phyloP scores from a whole-genome alignment of 2,797 vertebrate genomes.

The Kryptopterus vitreolus region DNA sequence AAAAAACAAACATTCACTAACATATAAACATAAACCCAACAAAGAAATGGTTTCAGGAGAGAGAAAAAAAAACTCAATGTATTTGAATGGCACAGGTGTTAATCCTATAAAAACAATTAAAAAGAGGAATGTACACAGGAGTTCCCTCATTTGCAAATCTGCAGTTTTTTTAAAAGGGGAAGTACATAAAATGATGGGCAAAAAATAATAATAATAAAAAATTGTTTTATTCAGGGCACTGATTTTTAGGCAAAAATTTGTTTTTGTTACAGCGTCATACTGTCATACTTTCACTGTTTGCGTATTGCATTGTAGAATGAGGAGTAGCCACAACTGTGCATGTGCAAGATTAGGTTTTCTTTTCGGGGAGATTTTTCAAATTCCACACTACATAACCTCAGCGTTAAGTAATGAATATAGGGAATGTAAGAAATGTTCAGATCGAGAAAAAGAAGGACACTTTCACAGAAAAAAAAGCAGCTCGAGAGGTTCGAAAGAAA shows the following conservation, averaged over 20 bases:
- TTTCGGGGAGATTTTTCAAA: conserved; percentile 58
- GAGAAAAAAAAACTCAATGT: not conserved
- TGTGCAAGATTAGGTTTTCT: conserved; percentile 24
- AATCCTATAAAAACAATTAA: not conserved
- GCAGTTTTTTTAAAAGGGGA: no score
- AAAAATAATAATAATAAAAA: no score
- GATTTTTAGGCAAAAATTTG: no score
- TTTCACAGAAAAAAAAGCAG: conserved; percentile 47
- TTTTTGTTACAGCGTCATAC: not conserved
- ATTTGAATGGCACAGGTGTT: not conserved
- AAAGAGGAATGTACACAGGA: not conserved
- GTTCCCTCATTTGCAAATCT: no score
- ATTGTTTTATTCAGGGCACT: no score
- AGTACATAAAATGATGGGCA: no score
- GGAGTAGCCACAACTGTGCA: not conserved
- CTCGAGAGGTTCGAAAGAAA: conserved; percentile 14
- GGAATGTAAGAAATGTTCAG: conserved; percentile 51
- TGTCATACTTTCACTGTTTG: not conserved
- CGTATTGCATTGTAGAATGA: not conserved
- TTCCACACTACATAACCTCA: conserved; percentile 38
- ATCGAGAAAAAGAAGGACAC: conserved; percentile 49
- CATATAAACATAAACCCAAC: not conserved
- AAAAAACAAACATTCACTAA: not conserved
- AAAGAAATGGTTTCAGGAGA: not conserved
- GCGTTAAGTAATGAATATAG: conserved; percentile 56